Base-by-base conservation (phyloP, 2,888 invertebrate genomes). In the Calliopum simillimum region DNA sequence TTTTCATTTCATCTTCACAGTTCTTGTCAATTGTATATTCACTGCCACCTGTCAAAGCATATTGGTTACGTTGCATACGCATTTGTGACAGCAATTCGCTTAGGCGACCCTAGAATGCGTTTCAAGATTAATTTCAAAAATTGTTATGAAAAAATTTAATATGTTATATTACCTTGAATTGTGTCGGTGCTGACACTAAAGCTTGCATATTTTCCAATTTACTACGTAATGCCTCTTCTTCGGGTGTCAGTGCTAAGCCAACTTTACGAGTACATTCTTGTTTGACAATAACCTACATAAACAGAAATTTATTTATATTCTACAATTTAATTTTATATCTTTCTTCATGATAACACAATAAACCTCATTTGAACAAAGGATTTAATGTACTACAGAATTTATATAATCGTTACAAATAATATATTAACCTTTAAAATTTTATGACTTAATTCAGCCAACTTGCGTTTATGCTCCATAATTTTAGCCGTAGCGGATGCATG, bases 11-110 rank as follows among this genome's bases (percentile, higher is more conserved):
- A 76, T 91, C 91, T 85, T 91, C 91, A 4, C 90, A 90, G 77
- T 90, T 90, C 76, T 89, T 89, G 81, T 96, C 95, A 84, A 97
- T 90, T 70, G 92, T 91, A 81, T 97, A 97, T 78, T 93, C 92
- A 55, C 90, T 90, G 6, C 88, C 86, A 41, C 90, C 89, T 55
- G 89, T 89, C 14, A 89, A 87, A 62, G 88, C 87, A 74, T 86
- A 86, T 19, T 90, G 90, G 80, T 89, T 90, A 70, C 91, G 88
- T 77, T 93, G 92, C 84, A 95, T 90, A 70, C 94, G 89, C 78
- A 97, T 92, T 76, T 96, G 95, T 16, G 97, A 95, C 75, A 97
- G 88, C 79, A 98, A 87, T 87, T 98, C 97, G 85, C 95, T 96
- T 69, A 98, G 88, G 67, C 96, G 93, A 71, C 97, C 96, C 93